phyloP scores from a whole-genome alignment of 2,888 invertebrate genomes.

The Drosophila nr. perissopoda region DNA sequence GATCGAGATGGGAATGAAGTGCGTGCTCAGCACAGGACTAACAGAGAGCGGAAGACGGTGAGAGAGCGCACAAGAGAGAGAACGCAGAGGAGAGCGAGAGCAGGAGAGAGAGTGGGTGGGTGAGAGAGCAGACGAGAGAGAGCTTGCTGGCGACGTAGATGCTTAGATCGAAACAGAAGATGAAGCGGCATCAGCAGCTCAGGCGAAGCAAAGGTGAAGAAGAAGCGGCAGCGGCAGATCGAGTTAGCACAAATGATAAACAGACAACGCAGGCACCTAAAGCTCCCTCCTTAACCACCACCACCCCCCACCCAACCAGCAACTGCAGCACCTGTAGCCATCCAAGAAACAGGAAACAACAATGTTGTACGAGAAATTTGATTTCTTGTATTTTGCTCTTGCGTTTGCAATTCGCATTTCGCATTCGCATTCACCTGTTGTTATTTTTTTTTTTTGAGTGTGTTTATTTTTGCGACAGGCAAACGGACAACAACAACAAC shows the following conservation, averaged over 20 bases:
- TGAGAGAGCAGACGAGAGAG: neutral
- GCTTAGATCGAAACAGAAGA: conserved; percentile 25
- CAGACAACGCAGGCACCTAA: conserved; percentile 14
- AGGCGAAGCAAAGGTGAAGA: neutral
- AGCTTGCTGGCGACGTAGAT: neutral
- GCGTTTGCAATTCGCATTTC: conserved; percentile 34
- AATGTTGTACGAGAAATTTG: conserved; percentile 65
- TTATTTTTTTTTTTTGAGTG: conserved; percentile 68
- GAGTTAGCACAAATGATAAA: conserved; percentile 52
- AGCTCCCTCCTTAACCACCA: neutral
- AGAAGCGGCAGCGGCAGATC: conserved; percentile 16
- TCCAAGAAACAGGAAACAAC: conserved; percentile 67
- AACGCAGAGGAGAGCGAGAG: neutral
- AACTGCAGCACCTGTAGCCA: conserved; percentile 3
- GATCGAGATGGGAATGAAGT: conserved; percentile 22
- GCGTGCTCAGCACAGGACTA: conserved; percentile 19
- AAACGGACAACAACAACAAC: conserved; percentile 46
- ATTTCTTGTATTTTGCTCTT: conserved; percentile 67
- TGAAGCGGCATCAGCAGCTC: neutral
- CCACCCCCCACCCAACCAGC: neutral
- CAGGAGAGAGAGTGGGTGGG: neutral
- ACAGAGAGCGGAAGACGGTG: neutral
- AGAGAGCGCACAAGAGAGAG: neutral
- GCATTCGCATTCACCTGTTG: conserved; percentile 76
- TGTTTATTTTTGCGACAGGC: conserved; percentile 43